Percentiles rank a stretch among this genome's conserved stretches.
phyloP scores from a whole-genome alignment of 1,140 invertebrate species.

The Eriocheir sinensis region DNA sequence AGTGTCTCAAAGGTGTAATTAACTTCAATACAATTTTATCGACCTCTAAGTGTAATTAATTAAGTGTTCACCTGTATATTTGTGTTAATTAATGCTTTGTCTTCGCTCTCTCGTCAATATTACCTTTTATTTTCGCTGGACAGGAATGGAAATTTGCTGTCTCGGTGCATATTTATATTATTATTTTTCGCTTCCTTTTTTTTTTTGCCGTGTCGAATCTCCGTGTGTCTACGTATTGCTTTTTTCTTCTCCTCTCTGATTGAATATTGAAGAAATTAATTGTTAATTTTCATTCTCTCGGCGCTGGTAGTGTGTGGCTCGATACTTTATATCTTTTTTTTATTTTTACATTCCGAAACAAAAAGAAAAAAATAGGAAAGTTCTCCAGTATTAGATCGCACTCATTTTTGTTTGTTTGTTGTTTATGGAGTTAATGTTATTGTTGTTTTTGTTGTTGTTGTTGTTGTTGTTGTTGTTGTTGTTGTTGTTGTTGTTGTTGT shows the following conservation, averaged over 20 bases:
- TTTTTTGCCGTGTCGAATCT: background rate
- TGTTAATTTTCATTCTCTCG: conserved; percentile 7
- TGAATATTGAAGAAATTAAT: conserved; percentile 5
- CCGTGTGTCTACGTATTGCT: background rate
- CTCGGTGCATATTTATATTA: background rate
- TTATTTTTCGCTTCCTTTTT: background rate
- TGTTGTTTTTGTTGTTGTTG: too few species aligned
- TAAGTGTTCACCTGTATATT: background rate
- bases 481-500: too few species aligned
- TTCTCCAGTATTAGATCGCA: too few species aligned
- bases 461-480: too few species aligned
- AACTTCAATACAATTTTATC: background rate
- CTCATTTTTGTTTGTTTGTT: too few species aligned
- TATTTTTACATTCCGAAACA: too few species aligned
- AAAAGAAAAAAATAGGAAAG: background rate
- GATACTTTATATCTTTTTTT: background rate
- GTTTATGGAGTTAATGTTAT: too few species aligned
- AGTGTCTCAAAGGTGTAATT: background rate
- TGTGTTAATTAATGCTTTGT: background rate
- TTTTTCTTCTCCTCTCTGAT: background rate
- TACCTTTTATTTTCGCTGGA: background rate
- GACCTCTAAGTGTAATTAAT: background rate
- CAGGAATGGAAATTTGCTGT: background rate
- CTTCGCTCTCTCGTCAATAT: too few species aligned
- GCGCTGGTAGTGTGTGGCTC: background rate